phyloP scores from a whole-genome alignment of 2,797 vertebrate genomes.

The Lophius americanus region DNA sequence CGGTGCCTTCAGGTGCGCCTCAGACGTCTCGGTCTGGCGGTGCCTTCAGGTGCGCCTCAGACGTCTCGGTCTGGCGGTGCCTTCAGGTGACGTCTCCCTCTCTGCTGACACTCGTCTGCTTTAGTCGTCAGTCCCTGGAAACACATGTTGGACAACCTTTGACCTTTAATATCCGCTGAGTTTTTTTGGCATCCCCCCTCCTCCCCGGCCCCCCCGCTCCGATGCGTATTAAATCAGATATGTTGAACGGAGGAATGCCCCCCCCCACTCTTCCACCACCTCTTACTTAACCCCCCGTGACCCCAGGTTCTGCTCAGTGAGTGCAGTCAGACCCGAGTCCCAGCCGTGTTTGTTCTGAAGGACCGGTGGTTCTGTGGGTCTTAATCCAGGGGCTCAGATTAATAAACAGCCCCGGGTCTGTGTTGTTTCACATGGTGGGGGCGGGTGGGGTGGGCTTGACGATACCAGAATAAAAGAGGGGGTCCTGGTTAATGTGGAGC shows the following conservation, averaged over 20 bases:
- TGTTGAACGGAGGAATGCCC: slow-evolving; percentile 40
- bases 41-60: no score
- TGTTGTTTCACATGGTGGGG: slow-evolving; percentile 12
- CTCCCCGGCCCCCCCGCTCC: slow-evolving; percentile 14
- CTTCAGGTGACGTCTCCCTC: not conserved
- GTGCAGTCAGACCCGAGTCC: slow-evolving; percentile 47
- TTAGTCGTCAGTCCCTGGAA: slow-evolving; percentile 45
- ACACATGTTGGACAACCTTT: slow-evolving; percentile 69
- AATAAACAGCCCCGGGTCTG: slow-evolving; percentile 8
- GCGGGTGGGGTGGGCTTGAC: not conserved
- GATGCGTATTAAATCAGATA: slow-evolving; percentile 77
- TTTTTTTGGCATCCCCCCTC: slow-evolving; percentile 55
- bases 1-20: no score
- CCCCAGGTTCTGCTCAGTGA: slow-evolving; percentile 60
- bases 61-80: no score
- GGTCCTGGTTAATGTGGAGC: no score
- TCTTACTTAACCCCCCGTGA: slow-evolving; percentile 53
- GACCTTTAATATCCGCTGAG: slow-evolving; percentile 79
- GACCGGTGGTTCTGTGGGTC: slow-evolving; percentile 36
- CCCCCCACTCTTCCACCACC: slow-evolving; percentile 11
- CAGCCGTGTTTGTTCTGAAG: slow-evolving; percentile 57
- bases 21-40: not conserved
- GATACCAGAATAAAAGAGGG: slow-evolving; percentile 10
- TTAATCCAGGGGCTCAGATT: slow-evolving; percentile 34
- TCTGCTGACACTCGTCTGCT: slow-evolving; percentile 37